Evolutionary conservation across 2,113 vertebrate genomes (phyloP), one percentile per base, ranked within the genome.

Genomic region (Colinus virginianus): DNA sequence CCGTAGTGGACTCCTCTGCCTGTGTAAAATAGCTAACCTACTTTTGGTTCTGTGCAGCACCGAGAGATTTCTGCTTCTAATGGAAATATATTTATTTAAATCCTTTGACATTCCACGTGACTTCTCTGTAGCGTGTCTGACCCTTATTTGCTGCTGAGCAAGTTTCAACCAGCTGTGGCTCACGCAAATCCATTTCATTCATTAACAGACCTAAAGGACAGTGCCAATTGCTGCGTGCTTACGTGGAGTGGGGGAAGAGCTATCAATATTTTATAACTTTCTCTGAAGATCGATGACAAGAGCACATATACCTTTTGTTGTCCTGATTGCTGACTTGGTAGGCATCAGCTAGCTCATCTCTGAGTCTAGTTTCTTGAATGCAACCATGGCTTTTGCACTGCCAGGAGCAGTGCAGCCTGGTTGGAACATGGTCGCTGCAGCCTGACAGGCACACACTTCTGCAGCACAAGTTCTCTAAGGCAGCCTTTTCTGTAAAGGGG

Each of bases 21-120:
- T 46, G 55, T 55, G 61, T 88, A 61, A 67, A 96, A 59, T 78
- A 87, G 56, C 75, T 96, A 96, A 92, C 93, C 90, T 95, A 92
- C 64, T 95, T 97, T 95, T 77, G 68, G 95, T 96, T 97, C 66
- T 90, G 64, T 77, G 87, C 88, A 79, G 45, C 32, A 75, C 69
- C 92, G 82, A 68, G 89, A 62, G 71, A 68, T 69, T 94, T 94
- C 84, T 85, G 59, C 78, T 82, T 93, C 84, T 88, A 48, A 87
- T 96, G 70, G 76, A 90, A 94, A 67, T 76, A 67, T 1, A 40
- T 92, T 32, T 58, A n/a, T 80, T 81, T 78, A 17, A 95, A 93
- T 92, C 90, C 85, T 88, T 90, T 67, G 72, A 42, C 80, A 20
- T 90, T 89, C 88, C 93, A 94, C 1, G 40, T 95, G 94, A 91